Evolutionary conservation across 2,888 invertebrate species (phyloP).

Genomic region (Himalopsyche japonica): DNA sequence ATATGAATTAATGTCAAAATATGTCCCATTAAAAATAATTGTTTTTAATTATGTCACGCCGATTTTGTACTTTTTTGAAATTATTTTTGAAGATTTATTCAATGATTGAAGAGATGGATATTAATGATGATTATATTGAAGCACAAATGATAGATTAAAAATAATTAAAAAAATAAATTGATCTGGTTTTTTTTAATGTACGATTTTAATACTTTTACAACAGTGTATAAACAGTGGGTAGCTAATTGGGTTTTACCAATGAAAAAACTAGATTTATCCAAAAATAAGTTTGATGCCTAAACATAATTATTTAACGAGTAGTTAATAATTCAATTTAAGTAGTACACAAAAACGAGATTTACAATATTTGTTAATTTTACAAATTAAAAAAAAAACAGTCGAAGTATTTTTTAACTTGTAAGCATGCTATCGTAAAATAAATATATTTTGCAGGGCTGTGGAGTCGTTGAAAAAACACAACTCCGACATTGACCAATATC

Average conservation of each 20-base stretch:
- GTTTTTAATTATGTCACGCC: not conserved
- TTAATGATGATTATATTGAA: not conserved
- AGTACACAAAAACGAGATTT: too few relatives aligned
- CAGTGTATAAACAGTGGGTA: not conserved
- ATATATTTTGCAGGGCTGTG: too few relatives aligned
- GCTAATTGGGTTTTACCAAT: not conserved
- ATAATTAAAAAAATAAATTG: not conserved
- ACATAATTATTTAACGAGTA: too few relatives aligned
- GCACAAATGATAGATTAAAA: not conserved
- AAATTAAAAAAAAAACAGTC: too few relatives aligned
- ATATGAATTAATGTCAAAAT: not conserved
- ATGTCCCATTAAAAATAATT: not conserved
- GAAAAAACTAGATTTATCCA: not conserved
- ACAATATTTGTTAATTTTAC: too few relatives aligned
- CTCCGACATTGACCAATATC: too few relatives aligned
- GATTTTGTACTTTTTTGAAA: not conserved
- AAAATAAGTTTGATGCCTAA: too few relatives aligned
- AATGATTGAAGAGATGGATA: not conserved
- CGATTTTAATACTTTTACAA: not conserved
- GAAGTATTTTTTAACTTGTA: too few relatives aligned
- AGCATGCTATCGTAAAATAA: too few relatives aligned
- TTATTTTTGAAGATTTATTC: not conserved
- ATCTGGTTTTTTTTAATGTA: not conserved
- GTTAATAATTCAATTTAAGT: too few relatives aligned
- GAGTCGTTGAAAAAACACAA: too few relatives aligned